Evolutionary conservation across 2,113 vertebrate genomes (phyloP).

Genomic region (Chroicocephalus ridibundus): DNA sequence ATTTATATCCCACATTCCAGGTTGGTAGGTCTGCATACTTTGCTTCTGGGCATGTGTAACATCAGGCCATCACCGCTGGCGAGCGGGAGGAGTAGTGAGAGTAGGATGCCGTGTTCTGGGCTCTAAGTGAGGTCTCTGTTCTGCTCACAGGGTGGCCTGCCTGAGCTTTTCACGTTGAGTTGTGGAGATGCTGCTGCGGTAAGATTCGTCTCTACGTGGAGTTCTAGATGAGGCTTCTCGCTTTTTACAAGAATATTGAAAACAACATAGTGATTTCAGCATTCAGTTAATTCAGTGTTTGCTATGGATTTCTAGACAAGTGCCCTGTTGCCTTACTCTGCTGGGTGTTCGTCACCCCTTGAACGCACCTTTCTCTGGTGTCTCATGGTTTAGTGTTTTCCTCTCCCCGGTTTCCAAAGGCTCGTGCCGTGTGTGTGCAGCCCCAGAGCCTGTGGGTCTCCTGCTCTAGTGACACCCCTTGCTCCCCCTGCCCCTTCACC

Average conservation of each 20-base stretch:
- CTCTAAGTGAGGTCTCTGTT: not conserved
- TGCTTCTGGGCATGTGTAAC: not conserved
- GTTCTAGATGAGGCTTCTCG: not conserved
- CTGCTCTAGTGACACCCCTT: not conserved
- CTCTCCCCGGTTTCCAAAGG: not conserved
- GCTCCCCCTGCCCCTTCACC: not conserved
- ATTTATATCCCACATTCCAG: not conserved
- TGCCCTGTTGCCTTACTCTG: not conserved
- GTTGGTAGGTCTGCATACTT: not conserved
- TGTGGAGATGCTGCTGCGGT: not conserved
- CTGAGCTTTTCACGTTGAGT: not conserved
- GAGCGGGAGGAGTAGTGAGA: not conserved
- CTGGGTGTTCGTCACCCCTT: fast-evolving
- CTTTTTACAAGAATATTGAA: not conserved
- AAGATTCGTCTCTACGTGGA: not conserved
- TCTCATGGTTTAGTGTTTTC: not conserved
- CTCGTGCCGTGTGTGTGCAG: fast-evolving
- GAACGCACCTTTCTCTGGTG: not conserved
- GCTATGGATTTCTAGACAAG: not conserved
- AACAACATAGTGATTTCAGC: not conserved
- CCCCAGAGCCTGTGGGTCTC: fast-evolving
- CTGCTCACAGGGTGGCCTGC: not conserved
- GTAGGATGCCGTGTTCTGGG: fast-evolving
- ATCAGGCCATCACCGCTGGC: not conserved
- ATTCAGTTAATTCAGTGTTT: not conserved